Conservation (phyloP, 2,888 invertebrate genomes). For the Acanthosepion esculentum region DNA sequence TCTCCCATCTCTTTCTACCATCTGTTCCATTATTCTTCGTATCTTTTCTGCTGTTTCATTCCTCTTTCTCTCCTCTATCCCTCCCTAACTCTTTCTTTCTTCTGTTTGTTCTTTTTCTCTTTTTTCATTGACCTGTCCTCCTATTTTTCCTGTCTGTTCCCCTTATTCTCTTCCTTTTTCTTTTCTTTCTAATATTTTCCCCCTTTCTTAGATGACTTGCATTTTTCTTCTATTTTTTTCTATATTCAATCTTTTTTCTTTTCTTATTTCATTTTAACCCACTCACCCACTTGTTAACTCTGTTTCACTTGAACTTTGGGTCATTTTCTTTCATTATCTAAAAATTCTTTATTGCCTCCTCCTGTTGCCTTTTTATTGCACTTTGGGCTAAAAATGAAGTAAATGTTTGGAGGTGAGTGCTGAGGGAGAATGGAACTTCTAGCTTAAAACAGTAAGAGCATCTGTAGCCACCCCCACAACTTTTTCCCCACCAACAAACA, state of each 20-base stretch:
- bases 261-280: too few species aligned
- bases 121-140: neutral
- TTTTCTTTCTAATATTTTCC: neutral
- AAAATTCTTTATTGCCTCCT: too few species aligned
- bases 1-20: neutral
- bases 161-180: neutral
- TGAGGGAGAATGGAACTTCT: neutral
- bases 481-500: neutral
- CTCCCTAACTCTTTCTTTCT: neutral
- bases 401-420: too few species aligned
- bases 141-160: neutral
- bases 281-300: too few species aligned
- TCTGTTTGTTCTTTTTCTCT: neutral
- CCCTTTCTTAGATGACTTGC: too few species aligned
- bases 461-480: neutral
- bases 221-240: neutral
- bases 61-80: too few species aligned
- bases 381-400: too few species aligned
- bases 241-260: neutral
- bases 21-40: neutral
- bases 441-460: constrained; percentile 16
- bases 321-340: too few species aligned
- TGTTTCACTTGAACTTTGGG: too few species aligned
- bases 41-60: too few species aligned
- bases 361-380: too few species aligned